Evolutionary conservation across 1,140 invertebrate genomes (phyloP).

Genomic region (Drosophila novamexicana): DNA sequence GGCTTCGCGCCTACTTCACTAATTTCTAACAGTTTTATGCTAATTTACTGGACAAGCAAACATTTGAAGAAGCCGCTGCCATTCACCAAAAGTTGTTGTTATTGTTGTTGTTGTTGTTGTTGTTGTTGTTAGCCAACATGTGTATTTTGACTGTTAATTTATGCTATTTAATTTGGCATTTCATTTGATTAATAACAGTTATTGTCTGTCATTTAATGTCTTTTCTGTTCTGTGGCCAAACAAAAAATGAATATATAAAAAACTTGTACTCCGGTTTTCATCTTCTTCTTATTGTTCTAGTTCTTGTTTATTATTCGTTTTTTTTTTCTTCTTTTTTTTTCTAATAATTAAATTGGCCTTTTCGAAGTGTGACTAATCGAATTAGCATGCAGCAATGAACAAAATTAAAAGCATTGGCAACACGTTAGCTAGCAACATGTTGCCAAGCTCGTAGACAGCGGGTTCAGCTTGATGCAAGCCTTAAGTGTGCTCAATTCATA

Average conservation of each 20-base stretch:
- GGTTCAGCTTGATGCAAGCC: no score
- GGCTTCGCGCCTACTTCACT: conserved; percentile 25
- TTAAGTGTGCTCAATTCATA: no score
- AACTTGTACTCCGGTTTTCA: not conserved
- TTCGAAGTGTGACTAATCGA: conserved; percentile 56
- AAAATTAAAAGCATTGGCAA: conserved; percentile 9
- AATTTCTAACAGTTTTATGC: conserved; percentile 77
- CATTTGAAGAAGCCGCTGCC: conserved; percentile 52
- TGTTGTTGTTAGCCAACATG: conserved; percentile 35
- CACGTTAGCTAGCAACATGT: conserved; percentile 15
- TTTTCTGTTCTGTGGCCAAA: not conserved
- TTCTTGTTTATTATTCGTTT: not conserved
- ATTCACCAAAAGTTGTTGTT: conserved; percentile 21
- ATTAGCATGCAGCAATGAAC: conserved; percentile 43
- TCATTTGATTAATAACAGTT: conserved; percentile 70
- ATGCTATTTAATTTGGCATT: conserved; percentile 67
- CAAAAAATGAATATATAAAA: not conserved
- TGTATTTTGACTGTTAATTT: conserved; percentile 66
- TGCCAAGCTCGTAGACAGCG: not conserved
- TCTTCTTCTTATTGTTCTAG: conserved; percentile 12
- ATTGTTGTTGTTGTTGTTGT: conserved; percentile 19
- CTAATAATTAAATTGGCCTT: conserved; percentile 21
- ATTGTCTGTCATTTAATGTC: conserved; percentile 30
- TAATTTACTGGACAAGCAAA: conserved; percentile 58
- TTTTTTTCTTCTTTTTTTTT: not conserved